phyloP scores from a whole-genome alignment of 30 jellyfish, hydroid and myxozoan genomes.

The Pelagia noctiluca region DNA sequence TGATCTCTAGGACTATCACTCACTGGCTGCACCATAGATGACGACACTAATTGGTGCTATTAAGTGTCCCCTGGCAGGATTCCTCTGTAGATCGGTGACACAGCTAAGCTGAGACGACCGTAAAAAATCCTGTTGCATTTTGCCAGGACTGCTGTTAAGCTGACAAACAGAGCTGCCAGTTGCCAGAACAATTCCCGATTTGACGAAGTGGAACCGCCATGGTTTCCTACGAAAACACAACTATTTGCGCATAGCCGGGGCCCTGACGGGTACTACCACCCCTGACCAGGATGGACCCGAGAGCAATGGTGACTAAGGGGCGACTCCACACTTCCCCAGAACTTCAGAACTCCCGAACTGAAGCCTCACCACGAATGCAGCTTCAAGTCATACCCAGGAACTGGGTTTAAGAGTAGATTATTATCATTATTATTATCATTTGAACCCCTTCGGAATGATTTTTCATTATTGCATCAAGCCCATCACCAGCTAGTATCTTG shows the following conservation, averaged over 20 bases:
- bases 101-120: slow-evolving; percentile 76
- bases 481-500: too few species aligned
- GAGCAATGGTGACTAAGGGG: background rate
- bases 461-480: too few species aligned
- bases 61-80: slow-evolving; percentile 77
- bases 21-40: slow-evolving; percentile 71
- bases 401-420: too few species aligned
- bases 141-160: slow-evolving; percentile 75
- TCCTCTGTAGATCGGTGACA: slow-evolving; percentile 66
- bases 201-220: slow-evolving; percentile 42
- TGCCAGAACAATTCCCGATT: slow-evolving; percentile 48
- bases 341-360: slow-evolving; percentile 65
- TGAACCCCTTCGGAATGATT: too few species aligned
- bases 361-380: slow-evolving; percentile 65
- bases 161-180: slow-evolving; percentile 68
- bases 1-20: slow-evolving; percentile 7
- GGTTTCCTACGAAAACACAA: slow-evolving; percentile 40
- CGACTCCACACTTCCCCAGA: background rate
- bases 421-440: too few species aligned
- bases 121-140: slow-evolving; percentile 55
- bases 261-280: background rate
- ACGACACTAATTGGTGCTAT: slow-evolving; percentile 66
- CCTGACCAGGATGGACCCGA: background rate
- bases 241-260: background rate
- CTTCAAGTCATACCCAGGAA: slow-evolving; percentile 61